phyloP scores from a whole-genome alignment of 2,797 vertebrate species.

The Bufotes viridis region DNA sequence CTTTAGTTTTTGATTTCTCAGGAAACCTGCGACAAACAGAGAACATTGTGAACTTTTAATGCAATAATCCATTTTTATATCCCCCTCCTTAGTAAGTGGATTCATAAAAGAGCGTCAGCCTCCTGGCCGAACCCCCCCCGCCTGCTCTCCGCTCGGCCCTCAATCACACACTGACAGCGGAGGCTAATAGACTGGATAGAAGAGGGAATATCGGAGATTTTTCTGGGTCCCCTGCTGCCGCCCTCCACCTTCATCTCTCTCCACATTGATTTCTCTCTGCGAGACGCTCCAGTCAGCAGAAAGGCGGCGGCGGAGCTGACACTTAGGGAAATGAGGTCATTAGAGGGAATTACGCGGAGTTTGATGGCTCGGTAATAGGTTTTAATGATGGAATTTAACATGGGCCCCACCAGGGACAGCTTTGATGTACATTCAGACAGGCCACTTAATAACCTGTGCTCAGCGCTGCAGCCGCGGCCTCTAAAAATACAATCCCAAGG shows the following conservation, averaged over 20 bases:
- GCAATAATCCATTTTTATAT: slow-evolving; percentile 81
- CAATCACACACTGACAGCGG: slow-evolving; percentile 80
- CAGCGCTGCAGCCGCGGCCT: slow-evolving; percentile 66
- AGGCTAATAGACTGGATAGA: slow-evolving; percentile 86
- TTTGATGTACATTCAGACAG: slow-evolving; percentile 82
- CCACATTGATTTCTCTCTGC: slow-evolving; percentile 78
- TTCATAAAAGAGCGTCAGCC: slow-evolving; percentile 73
- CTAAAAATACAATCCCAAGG: slow-evolving; percentile 74
- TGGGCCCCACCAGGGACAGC: slow-evolving; percentile 81
- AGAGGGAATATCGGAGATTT: slow-evolving; percentile 86
- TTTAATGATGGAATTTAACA: slow-evolving; percentile 94
- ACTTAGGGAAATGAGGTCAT: slow-evolving; percentile 96
- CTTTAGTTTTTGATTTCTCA: slow-evolving; percentile 42
- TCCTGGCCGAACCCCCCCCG: slow-evolving; percentile 73
- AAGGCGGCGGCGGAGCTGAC: slow-evolving; percentile 74
- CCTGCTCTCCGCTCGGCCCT: slow-evolving; percentile 78
- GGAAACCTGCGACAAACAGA: slow-evolving; percentile 66
- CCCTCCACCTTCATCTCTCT: slow-evolving; percentile 78
- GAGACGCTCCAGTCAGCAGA: slow-evolving; percentile 65
- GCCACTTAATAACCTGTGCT: slow-evolving; percentile 79
- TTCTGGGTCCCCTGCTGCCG: slow-evolving; percentile 71
- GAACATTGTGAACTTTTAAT: slow-evolving; percentile 73
- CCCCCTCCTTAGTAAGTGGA: slow-evolving; percentile 71
- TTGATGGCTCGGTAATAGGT: slow-evolving; percentile 93
- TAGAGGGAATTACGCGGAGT: slow-evolving; percentile 87